These are phyloP conservation scores for Paraplagusia blochii DNA, from an alignment of 2,113 vertebrate genomes.

Conservation along the genomic window DNA sequence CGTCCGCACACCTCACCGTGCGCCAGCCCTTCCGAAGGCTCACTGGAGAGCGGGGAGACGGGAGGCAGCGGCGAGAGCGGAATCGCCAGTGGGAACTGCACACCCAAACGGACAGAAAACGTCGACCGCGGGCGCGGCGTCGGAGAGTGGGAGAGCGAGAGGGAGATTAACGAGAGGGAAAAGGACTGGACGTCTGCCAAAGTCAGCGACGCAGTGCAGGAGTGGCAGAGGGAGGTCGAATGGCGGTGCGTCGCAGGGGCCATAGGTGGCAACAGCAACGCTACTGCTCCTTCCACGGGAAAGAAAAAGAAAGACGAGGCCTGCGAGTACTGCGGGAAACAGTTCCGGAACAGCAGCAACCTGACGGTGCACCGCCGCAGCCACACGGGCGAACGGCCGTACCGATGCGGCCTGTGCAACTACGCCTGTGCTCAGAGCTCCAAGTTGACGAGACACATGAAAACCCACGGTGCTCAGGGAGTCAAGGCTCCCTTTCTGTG, in stretches of 20 bases:
- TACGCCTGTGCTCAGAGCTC: slow-evolving; percentile 88
- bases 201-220: slow-evolving; percentile 61
- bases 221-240: slow-evolving; percentile 73
- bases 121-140: slow-evolving; percentile 56
- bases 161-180: slow-evolving; percentile 50
- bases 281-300: not conserved
- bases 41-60: slow-evolving; percentile 87
- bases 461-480: slow-evolving; percentile 80
- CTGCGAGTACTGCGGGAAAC: slow-evolving; percentile 85
- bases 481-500: slow-evolving; percentile 79
- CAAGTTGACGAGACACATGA: slow-evolving; percentile 88
- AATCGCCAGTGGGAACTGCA: slow-evolving; percentile 80
- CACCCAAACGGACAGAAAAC: slow-evolving; percentile 72
- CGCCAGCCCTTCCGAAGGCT: slow-evolving; percentile 95
- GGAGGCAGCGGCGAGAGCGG: slow-evolving; percentile 78
- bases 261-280: not conserved
- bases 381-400: slow-evolving; percentile 83
- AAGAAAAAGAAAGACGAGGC: slow-evolving; percentile 75
- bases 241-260: slow-evolving; percentile 39
- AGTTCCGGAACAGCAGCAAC: slow-evolving; percentile 87
- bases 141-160: slow-evolving; percentile 64
- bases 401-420: slow-evolving; percentile 81
- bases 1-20: slow-evolving; percentile 90
- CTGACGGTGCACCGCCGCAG: slow-evolving; percentile 85
- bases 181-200: slow-evolving; percentile 54